A percentile compares a stretch with the other conserved stretches of the same genome.
Evolutionary conservation across 2,113 vertebrate genomes (phyloP).

Genomic region (Romanogobio albipinnatus): DNA sequence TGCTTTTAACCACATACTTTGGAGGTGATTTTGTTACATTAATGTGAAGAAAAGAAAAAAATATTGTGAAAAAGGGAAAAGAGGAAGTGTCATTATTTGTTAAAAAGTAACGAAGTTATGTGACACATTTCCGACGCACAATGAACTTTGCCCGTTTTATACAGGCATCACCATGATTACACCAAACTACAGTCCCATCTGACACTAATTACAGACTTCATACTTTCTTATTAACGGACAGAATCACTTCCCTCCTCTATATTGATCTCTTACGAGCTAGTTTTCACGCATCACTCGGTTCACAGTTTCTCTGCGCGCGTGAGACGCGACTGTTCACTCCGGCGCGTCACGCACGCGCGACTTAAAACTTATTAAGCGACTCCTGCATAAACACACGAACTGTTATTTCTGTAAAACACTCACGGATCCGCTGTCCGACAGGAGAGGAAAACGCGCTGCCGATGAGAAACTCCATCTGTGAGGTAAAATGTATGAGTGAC

Average conservation of each 20-base stretch:
- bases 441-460: slow-evolving; percentile 88
- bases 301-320: not conserved
- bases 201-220: not conserved
- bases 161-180: not conserved
- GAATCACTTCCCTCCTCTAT: not conserved
- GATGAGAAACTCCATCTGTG: slow-evolving; percentile 87
- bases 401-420: slow-evolving; percentile 60
- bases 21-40: slow-evolving; percentile 57
- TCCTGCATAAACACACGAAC: not conserved
- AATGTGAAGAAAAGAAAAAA: slow-evolving; percentile 31
- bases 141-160: not conserved
- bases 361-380: not conserved
- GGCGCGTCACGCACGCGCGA: no score
- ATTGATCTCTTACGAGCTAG: not conserved
- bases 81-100: not conserved
- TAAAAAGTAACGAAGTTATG: not conserved
- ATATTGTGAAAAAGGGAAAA: not conserved
- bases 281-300: not conserved
- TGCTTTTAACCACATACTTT: slow-evolving; percentile 65
- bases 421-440: slow-evolving; percentile 92
- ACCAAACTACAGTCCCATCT: not conserved
- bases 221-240: not conserved
- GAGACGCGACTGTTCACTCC: slow-evolving; percentile 27
- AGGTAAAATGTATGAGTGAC: slow-evolving; percentile 13
- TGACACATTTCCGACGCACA: not conserved